Evolutionary conservation across 1,140 invertebrate genomes (phyloP).

Genomic region (Zeugodacus cucurbitae): DNA sequence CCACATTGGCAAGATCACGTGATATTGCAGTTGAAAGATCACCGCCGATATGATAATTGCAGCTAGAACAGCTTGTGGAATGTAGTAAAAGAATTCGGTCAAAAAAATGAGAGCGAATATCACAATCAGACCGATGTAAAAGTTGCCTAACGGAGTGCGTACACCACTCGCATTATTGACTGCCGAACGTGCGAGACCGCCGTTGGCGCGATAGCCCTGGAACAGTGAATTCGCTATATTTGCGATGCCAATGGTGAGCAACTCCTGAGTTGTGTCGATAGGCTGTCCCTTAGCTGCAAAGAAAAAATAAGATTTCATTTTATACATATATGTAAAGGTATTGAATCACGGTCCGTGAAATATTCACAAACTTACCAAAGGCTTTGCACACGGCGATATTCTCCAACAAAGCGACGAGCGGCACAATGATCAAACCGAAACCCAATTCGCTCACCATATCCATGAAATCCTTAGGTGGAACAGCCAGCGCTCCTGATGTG

Average conservation of each 20-base stretch:
- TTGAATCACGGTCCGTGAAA: not conserved
- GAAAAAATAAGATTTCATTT: not conserved
- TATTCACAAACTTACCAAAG: conserved; percentile 60
- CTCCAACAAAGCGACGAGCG: conserved; percentile 83
- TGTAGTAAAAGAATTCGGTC: conserved; percentile 84
- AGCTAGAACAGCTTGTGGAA: conserved; percentile 81
- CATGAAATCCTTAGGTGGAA: conserved; percentile 67
- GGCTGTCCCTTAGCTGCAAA: conserved; percentile 74
- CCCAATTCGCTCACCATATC: conserved; percentile 80
- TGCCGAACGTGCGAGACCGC: conserved; percentile 84
- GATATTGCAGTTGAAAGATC: conserved; percentile 84
- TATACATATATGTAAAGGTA: not conserved
- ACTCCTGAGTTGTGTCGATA: conserved; percentile 86
- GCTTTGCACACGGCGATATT: conserved; percentile 88
- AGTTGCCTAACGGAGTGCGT: conserved; percentile 83
- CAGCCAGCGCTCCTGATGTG: conserved; percentile 65
- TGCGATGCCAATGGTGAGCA: conserved; percentile 82
- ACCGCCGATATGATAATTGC: conserved; percentile 87
- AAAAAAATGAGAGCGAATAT: conserved; percentile 78
- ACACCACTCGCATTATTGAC: conserved; percentile 92
- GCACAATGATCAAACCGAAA: conserved; percentile 81
- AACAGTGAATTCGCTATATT: conserved; percentile 92
- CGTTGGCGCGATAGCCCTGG: conserved; percentile 85
- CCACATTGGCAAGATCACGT: conserved; percentile 83
- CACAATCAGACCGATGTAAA: conserved; percentile 77